phyloP scores from a whole-genome alignment of 2,113 vertebrate species.

The Percopsis transmontana region DNA sequence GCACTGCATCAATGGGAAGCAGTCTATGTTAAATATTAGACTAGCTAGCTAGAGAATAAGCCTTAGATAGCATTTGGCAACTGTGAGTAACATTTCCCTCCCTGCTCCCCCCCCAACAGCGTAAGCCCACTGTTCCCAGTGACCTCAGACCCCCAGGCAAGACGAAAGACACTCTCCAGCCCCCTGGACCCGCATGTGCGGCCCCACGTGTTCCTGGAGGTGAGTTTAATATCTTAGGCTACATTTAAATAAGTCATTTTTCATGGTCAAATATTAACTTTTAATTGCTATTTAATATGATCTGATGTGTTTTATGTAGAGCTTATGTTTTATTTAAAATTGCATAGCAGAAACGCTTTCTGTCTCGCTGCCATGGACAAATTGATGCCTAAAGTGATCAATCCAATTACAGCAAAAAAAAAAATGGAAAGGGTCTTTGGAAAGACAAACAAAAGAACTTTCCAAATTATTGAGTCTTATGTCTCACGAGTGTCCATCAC shows the following conservation, averaged over 20 bases:
- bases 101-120: conserved; percentile 38
- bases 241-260: too few relatives aligned
- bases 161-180: conserved; percentile 70
- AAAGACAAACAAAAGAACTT: too few relatives aligned
- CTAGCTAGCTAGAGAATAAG: conserved; percentile 3
- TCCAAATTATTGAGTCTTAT: too few relatives aligned
- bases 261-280: too few relatives aligned
- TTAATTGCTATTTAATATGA: too few relatives aligned
- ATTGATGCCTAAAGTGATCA: too few relatives aligned
- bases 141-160: conserved; percentile 60
- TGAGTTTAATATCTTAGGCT: conserved; percentile 49
- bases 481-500: too few relatives aligned
- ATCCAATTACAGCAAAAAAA: too few relatives aligned
- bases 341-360: too few relatives aligned
- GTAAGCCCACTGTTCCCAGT: conserved; percentile 59
- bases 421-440: too few relatives aligned
- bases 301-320: too few relatives aligned
- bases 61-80: neutral
- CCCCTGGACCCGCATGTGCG: conserved; percentile 41
- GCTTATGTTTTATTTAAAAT: neutral
- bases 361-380: too few relatives aligned
- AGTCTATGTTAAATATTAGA: neutral
- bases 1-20: neutral
- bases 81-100: neutral
- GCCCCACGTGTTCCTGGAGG: conserved; percentile 53